Evolutionary conservation across 35 echinoderm and acorn worm species (phyloP), one percentile per base, ranked within the genome.

Genomic region (Heliocidaris erythrogramma): DNA sequence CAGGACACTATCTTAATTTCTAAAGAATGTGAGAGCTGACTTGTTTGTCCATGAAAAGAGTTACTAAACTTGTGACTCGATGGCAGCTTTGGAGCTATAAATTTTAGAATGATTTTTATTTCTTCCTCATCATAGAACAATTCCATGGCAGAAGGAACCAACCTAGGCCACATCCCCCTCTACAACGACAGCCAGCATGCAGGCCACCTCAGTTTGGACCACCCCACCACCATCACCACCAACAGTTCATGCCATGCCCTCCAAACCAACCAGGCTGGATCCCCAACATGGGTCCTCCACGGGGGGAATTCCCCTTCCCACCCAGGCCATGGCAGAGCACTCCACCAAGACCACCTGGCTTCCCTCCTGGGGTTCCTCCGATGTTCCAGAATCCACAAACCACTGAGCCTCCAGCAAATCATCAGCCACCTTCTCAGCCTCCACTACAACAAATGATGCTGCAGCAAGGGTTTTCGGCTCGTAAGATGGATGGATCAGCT

Each of bases 361-460:
- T 85, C 93, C 93, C 65, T 94, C 60, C 60, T n/a, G 86, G 85
- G 85, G 29, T 88, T 60, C 85, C 18, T 49, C 49, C 47, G 2
- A 87, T 95, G 48, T 48, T 95, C 86, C 53, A 95, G 94, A 95
- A 89, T 95, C 94, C 47, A 95, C 47, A 31, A 52, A 53, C 85
- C 49, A 90, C 78, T 49, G 85, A 50, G 21, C 84, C 35, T 48
- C 42, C 78, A 16, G 17, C 78, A 5, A 32, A 18, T 6, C 47
- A 17, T 31, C 86, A 21, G 13, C 94, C 94, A 53, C 94, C 49
- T 2, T 48, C 85, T 86, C 18, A 49, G 48, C 47, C 92, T 17
- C 17, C 92, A 18, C 48, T 49, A n/a, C 48, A 60, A 50, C 50
- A 71, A 56, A 5, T 32, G 47, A 30, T 31, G 93, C 61, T 29